Percentiles rank a stretch among this genome's conserved stretches.
phyloP scores from a whole-genome alignment of 2,888 invertebrate genomes.

The Criorhina ranunculi region DNA sequence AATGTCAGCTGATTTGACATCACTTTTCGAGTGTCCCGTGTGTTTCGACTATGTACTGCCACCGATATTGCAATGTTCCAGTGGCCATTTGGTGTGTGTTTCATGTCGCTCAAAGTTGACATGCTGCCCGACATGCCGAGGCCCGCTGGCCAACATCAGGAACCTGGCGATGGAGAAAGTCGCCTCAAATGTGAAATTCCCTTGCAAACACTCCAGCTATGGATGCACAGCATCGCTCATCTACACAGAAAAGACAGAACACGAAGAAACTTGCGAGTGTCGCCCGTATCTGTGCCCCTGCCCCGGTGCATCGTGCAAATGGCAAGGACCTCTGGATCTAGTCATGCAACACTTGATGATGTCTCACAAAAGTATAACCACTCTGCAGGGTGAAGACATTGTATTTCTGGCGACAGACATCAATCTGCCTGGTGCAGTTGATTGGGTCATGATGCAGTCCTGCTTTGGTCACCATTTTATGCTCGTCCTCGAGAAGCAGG shows the following conservation, averaged over 20 bases:
- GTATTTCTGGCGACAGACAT: slow-evolving; percentile 99
- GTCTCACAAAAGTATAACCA: slow-evolving; percentile 99
- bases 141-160: slow-evolving; percentile 97
- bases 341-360: slow-evolving; percentile 99
- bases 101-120: slow-evolving; percentile 98
- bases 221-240: slow-evolving; percentile 96
- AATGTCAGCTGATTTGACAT: slow-evolving; percentile 94
- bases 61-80: slow-evolving; percentile 99
- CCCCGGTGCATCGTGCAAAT: slow-evolving; percentile 99
- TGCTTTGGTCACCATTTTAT: slow-evolving; percentile 99
- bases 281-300: slow-evolving; percentile 99
- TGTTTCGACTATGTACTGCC: slow-evolving; percentile 99
- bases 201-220: slow-evolving; percentile 98
- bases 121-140: slow-evolving; percentile 99
- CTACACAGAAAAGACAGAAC: slow-evolving; percentile 99
- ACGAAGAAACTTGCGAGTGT: slow-evolving; percentile 99
- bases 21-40: slow-evolving; percentile 97
- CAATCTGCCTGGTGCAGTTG: slow-evolving; percentile 99
- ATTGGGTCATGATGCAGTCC: slow-evolving; percentile 99
- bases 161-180: slow-evolving; percentile 99
- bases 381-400: slow-evolving; percentile 99
- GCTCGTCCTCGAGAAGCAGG: slow-evolving; percentile 99
- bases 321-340: slow-evolving; percentile 98
- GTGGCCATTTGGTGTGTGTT: slow-evolving; percentile 99
- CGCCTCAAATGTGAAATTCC: slow-evolving; percentile 98